Conservation (phyloP, 2,113 vertebrate genomes). For the Gobiocypris rarus region DNA sequence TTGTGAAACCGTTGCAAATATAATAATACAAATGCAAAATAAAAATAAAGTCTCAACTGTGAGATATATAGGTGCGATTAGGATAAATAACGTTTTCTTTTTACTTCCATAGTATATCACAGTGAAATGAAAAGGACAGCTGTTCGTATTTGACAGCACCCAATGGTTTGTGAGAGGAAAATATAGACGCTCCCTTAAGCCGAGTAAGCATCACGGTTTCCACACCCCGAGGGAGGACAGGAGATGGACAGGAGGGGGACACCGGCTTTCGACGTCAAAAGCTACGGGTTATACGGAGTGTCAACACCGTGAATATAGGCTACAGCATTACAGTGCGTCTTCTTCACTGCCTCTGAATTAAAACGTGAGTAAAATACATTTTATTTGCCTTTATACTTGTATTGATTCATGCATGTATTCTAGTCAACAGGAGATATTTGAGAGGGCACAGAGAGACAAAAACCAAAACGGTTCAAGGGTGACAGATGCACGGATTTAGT, state of each 20-base stretch:
- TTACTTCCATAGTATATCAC: neutral
- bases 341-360: conserved; percentile 1
- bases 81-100: neutral
- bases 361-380: conserved; percentile 22
- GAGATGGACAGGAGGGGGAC: conserved; percentile 80
- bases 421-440: conserved; percentile 44
- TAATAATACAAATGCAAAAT: neutral
- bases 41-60: neutral
- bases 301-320: conserved; percentile 37
- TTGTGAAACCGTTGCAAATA: neutral
- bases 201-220: conserved; percentile 69
- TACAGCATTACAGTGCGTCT: neutral
- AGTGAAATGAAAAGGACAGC: conserved; percentile 1
- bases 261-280: conserved; percentile 83
- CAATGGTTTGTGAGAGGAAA: neutral
- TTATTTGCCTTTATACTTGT: neutral
- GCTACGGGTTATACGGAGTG: conserved; percentile 65
- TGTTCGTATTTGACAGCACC: conserved; percentile 17
- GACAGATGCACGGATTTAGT: conserved; percentile 51
- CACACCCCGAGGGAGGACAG: conserved; percentile 73
- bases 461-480: conserved; percentile 44
- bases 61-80: neutral
- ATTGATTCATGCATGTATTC: conserved; percentile 2
- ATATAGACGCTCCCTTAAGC: conserved; percentile 71
- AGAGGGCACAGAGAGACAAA: conserved; percentile 43